Base-by-base conservation (phyloP, 2,113 vertebrate species). In the Engystomops pustulosus region DNA sequence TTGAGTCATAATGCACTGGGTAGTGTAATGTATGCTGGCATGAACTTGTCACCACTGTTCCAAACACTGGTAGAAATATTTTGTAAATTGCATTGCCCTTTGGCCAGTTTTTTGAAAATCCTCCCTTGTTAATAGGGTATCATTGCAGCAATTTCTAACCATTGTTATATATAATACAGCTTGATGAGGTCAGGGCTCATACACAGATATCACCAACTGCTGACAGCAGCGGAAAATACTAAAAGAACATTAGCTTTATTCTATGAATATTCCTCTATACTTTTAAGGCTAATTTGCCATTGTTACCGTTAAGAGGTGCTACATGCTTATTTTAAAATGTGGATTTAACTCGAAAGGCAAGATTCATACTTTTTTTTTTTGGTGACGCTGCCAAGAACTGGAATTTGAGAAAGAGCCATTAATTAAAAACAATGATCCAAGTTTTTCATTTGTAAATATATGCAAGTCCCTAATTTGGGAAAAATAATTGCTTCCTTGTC, bases 401-500 rank as follows among this genome's bases (percentile, higher is more conserved):
- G 83, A 85, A 79, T 79, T 79, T 85, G 75, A 85, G 34, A 79
- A 79, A 85, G 83, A 70, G 75, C 75, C 83, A 85, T 85, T 85
- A 85, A 85, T 85, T 85, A 85, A 85, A 85, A 85, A 85, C 75
- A 85, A 85, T 85, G 83, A 79, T 85, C 83, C 83, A 85, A 85
- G 75, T 85, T 85, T 85, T 85, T 85, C 74, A 70, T 85, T 85
- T 79, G 83, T 85, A 85, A 85, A 85, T 85, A 85, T 85, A 85
- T 85, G 83, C 83, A 85, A 85, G 75, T 69, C 75, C 83, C 83
- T 85, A 85, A 85, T 85, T 85, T 85, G 83, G 83, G 83, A 79
- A 85, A 85, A 85, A 85, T 85, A 85, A 85, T 85, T 85, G 83
- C 83, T 85, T 85, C 83, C 83, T 85, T 85, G 83, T 85, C 83